Evolutionary conservation across 2,797 vertebrate species (phyloP), one percentile per base, ranked within the genome.

Genomic region (Hypotaenidia okinawae): DNA sequence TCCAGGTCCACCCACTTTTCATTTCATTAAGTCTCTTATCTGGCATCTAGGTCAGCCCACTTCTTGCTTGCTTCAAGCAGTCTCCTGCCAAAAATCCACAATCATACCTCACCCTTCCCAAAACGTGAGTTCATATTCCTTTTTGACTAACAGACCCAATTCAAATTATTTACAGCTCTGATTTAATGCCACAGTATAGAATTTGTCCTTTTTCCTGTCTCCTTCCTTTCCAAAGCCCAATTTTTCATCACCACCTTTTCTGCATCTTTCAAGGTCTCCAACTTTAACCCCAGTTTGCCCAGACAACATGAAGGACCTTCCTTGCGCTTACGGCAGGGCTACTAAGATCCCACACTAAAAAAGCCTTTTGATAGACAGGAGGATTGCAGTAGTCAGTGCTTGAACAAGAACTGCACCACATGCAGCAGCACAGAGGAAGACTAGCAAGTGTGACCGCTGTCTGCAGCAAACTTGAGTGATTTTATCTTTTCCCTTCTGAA

Each of bases 1-100:
- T 90, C 88, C 87, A 95, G 76, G 69, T 95, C 93, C 93, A 94
- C 95, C 93, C 96, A 95, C 66, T 90, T 93, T 33, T 87, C 81
- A 63, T 88, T 92, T 94, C 93, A 79, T 4, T 63, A 12, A 92
- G 77, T 28, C 59, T 87, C 92, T 94, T 95, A 97, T 96, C 95
- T 89, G 90, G 70, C 94, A 96, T 93, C 94, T 90, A 73, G 80
- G 74, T 93, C 94, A 96, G 91, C 80, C 85, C 66, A 95, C 82
- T 95, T 94, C 54, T 94, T 91, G 85, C 94, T 70, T 78, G 58
- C 91, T 93, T 90, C 85, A 64, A 84, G 82, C 0, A 0, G 79
- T 51, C 73, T 91, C 79, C 70, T 95, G 94, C 95, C 96, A 96
- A 94, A 91, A 94, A 64, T 66, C 64, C 70, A 28, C 32, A 87